Percentiles rank a stretch among this genome's conserved stretches.
phyloP scores from a whole-genome alignment of 2,797 vertebrate genomes.

The Aselliscus stoliczkanus region DNA sequence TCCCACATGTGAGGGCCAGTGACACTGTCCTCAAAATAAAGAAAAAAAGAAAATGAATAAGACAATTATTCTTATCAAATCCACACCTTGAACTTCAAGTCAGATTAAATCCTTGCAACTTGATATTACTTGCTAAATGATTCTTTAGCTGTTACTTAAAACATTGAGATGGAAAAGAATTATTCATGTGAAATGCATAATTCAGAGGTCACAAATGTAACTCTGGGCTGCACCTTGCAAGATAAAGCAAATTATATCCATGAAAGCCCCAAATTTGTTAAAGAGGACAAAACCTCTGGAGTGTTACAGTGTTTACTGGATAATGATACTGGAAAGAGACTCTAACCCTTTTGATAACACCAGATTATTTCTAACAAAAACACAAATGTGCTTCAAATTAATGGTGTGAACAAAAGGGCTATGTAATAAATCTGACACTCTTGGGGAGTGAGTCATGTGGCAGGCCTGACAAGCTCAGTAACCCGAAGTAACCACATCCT shows the following conservation, averaged over 20 bases:
- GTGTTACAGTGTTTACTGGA: not conserved
- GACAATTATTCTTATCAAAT: not conserved
- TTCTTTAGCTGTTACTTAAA: not conserved
- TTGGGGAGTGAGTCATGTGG: not conserved
- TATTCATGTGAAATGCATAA: not conserved
- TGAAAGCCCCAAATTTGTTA: not conserved
- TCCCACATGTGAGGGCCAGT: no score
- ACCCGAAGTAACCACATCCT: not conserved
- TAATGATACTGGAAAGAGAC: not conserved
- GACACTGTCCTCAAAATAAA: no score
- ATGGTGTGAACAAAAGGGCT: not conserved
- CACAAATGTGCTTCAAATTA: not conserved
- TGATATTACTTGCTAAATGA: slow-evolving; percentile 12
- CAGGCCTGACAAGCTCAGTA: not conserved
- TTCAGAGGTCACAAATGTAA: not conserved
- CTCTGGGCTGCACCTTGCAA: not conserved
- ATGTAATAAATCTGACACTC: no score
- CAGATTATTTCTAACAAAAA: not conserved
- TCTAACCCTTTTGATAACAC: not conserved
- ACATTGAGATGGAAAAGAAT: not conserved
- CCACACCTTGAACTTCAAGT: not conserved
- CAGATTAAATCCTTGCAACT: not conserved
- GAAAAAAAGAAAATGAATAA: not conserved
- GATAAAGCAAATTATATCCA: not conserved
- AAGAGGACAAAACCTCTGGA: not conserved